Base-by-base conservation (phyloP, 2,888 invertebrate species). In the Agapostemon virescens region DNA sequence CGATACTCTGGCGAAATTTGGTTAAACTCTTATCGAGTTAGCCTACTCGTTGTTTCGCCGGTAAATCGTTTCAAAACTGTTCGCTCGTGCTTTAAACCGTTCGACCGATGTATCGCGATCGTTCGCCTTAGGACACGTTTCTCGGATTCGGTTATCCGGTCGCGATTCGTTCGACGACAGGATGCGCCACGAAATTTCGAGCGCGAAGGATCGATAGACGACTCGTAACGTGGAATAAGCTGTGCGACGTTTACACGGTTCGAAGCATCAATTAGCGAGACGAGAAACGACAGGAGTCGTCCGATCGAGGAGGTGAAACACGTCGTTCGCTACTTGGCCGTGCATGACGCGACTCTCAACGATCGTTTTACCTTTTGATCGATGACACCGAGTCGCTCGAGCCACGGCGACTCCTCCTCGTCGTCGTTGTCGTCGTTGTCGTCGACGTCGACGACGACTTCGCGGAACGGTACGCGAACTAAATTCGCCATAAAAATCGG, bases 291-390 rank as follows among this genome's bases (percentile, higher is more conserved):
- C 36, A 55, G 33, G 58, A 71, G 45, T 63, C 42, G 36, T 75
- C 52, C 68, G 79, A 81, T 49, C n/a, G 26, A 45, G 33, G 38
- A 73, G 76, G 67, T 74, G 79, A 70, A 66, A 69, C 68, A 76
- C 61, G 42, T 63, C 64, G 74, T 71, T 69, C 17, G 73, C 76
- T 70, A 69, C 74, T 63, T 73, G 74, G 40, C 30, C 67, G 69
- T 61, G 79, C 82, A 82, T 83, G 83, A 75, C 68, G 23, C 15
- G 82, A 80, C 72, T 84, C 52, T 66, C 40, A 77, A 85, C 74
- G 33, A 73, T 40, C 42, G 36, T 71, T 75, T 45, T 61, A 71
- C 67, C 63, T 82, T 85, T 71, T 79, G 40, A 83, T 77, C 75
- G 74, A 81, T 68, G 79, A 77, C 77, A 69, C 71, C 26, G 42